Evolutionary conservation across 2,113 vertebrate genomes (phyloP).

Genomic region (human (Homo sapiens)): DNA sequence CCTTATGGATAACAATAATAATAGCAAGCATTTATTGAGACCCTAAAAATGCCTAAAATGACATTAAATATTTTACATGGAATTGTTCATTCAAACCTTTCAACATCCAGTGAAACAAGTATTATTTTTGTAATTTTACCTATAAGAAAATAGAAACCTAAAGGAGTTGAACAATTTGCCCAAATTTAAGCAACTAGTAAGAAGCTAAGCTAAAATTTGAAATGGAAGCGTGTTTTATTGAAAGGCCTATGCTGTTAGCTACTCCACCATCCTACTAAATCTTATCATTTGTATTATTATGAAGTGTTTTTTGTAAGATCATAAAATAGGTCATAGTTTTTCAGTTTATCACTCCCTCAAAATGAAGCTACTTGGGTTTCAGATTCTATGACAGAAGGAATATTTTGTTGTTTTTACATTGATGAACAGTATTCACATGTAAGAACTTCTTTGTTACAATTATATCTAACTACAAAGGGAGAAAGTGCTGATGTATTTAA

Average conservation of each 20-base stretch:
- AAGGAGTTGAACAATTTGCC: background rate
- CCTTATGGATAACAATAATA: background rate
- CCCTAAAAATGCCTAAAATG: background rate
- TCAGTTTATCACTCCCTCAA: background rate
- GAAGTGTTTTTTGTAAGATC: background rate
- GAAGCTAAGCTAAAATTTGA: background rate
- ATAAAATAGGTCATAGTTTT: background rate
- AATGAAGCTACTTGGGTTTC: background rate
- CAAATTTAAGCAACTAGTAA: background rate
- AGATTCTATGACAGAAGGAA: background rate
- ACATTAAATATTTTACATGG: background rate
- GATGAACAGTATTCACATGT: background rate
- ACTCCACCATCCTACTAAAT: background rate
- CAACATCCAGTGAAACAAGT: background rate
- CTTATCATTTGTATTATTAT: background rate
- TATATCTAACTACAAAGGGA: background rate
- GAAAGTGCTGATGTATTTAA: background rate
- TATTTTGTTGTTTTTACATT: background rate
- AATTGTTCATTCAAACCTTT: background rate
- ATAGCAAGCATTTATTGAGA: background rate
- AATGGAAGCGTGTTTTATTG: background rate
- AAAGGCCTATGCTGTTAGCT: background rate
- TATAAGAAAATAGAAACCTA: background rate
- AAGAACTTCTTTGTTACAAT: background rate
- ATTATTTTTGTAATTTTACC: conserved; percentile 15